Evolutionary conservation across 2,797 vertebrate genomes (phyloP).

Genomic region (Sternarchorhynchus goeldii): DNA sequence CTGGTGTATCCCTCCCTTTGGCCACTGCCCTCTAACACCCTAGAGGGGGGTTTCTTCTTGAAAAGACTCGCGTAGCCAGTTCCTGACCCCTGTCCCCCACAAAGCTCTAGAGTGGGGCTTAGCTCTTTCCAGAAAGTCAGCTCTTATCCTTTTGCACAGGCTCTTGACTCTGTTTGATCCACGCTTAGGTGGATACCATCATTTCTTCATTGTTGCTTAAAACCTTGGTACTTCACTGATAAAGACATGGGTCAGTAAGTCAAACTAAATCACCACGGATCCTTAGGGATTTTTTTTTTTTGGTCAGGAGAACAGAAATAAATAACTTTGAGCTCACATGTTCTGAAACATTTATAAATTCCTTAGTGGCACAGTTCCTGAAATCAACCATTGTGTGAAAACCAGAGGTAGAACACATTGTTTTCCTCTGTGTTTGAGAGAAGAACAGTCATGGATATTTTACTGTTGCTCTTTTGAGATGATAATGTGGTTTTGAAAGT

Average conservation of each 20-base stretch:
- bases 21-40: too few species aligned
- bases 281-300: constrained; percentile 23
- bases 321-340: constrained; percentile 9
- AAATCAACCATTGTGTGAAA: background rate
- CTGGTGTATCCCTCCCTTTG: too few species aligned
- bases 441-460: constrained; percentile 6
- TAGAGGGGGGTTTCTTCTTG: constrained; percentile 7
- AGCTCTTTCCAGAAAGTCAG: constrained; percentile 11
- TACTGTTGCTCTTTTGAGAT: constrained; percentile 24
- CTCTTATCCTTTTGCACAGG: constrained; percentile 15
- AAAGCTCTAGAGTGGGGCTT: background rate
- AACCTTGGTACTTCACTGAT: constrained; percentile 8
- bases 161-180: constrained; percentile 27
- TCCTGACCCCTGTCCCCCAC: constrained; percentile 7
- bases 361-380: constrained; percentile 10
- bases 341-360: constrained; percentile 15
- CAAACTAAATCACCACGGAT: background rate
- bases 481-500: constrained; percentile 35
- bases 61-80: background rate
- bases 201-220: constrained; percentile 25
- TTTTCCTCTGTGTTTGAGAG: background rate
- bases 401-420: background rate
- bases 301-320: background rate
- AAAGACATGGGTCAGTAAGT: constrained; percentile 22
- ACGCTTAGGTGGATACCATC: constrained; percentile 8